Percentiles rank a stretch among this genome's conserved stretches.
phyloP scores from a whole-genome alignment of 2,888 invertebrate species.

The Thereva unica region DNA sequence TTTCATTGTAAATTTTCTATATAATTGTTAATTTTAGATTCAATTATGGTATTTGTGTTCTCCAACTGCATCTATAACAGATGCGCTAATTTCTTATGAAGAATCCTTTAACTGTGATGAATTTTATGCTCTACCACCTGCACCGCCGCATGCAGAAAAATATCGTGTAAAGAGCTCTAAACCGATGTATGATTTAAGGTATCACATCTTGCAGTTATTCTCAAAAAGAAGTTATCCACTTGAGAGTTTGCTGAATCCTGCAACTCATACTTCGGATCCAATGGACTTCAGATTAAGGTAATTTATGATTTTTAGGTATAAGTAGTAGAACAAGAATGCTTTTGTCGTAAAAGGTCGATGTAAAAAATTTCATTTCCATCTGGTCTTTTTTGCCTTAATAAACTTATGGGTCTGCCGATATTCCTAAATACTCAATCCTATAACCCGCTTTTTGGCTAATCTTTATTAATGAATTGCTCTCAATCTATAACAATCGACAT shows the following conservation, averaged over 20 bases:
- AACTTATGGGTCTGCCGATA: too few species aligned
- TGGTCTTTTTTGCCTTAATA: not conserved
- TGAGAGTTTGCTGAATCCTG: slow-evolving; percentile 72
- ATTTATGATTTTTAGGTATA: slow-evolving; percentile 35
- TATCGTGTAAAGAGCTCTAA: slow-evolving; percentile 45
- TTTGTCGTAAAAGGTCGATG: too few species aligned
- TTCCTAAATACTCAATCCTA: too few species aligned
- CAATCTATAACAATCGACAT: too few species aligned
- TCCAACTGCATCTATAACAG: slow-evolving; percentile 72
- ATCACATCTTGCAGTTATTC: slow-evolving; percentile 79
- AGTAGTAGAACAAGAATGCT: not conserved
- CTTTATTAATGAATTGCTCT: too few species aligned
- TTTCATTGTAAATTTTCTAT: not conserved
- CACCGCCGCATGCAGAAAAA: slow-evolving; percentile 47
- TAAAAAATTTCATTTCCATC: not conserved
- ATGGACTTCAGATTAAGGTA: slow-evolving; percentile 82
- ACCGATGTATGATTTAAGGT: slow-evolving; percentile 72
- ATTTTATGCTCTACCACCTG: slow-evolving; percentile 56
- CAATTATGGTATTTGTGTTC: slow-evolving; percentile 69
- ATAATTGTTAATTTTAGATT: slow-evolving; percentile 43
- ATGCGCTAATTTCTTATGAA: slow-evolving; percentile 73
- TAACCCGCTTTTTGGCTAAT: too few species aligned
- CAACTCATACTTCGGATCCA: slow-evolving; percentile 76
- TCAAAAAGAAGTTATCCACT: slow-evolving; percentile 68
- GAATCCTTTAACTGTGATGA: slow-evolving; percentile 63